Evolutionary conservation across 2,113 vertebrate species (phyloP).

Genomic region (Rhinoptilus africanus): DNA sequence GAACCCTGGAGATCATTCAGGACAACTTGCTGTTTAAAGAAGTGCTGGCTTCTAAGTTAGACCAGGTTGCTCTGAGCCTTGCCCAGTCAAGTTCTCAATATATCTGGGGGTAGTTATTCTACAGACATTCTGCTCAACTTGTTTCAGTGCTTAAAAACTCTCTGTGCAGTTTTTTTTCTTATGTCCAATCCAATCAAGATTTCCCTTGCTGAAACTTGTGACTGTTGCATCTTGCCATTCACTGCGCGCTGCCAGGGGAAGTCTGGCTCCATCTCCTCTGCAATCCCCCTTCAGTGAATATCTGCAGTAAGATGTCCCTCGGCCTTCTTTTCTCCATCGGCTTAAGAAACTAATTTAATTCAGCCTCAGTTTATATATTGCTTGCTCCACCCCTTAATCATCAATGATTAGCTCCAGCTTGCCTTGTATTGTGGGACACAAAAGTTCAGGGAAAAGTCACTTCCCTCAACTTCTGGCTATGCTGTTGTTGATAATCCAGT

Average conservation of each 20-base stretch:
- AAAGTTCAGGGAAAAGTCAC: not conserved
- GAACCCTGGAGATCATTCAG: not conserved
- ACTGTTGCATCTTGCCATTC: not conserved
- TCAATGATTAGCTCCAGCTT: not conserved
- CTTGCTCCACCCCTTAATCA: not conserved
- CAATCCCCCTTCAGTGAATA: not conserved
- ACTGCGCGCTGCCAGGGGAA: not conserved
- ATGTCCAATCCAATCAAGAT: rapidly evolving
- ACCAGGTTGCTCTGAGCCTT: not conserved
- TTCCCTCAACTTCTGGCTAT: not conserved
- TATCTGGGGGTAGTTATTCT: not conserved
- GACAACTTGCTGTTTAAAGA: not conserved
- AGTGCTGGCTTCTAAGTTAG: not conserved
- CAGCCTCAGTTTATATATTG: not conserved
- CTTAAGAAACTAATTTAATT: not conserved
- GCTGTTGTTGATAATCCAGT: not conserved
- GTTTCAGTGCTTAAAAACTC: not conserved
- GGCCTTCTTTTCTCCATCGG: not conserved
- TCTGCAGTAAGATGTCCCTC: not conserved
- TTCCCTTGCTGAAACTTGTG: not conserved
- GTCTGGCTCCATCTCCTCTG: not conserved
- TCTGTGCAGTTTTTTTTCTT: not conserved
- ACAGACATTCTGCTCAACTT: not conserved
- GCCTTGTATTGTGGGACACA: not conserved
- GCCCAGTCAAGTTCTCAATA: not conserved